Evolutionary conservation across 2,113 vertebrate species (phyloP).

Genomic region (Gavia stellata): DNA sequence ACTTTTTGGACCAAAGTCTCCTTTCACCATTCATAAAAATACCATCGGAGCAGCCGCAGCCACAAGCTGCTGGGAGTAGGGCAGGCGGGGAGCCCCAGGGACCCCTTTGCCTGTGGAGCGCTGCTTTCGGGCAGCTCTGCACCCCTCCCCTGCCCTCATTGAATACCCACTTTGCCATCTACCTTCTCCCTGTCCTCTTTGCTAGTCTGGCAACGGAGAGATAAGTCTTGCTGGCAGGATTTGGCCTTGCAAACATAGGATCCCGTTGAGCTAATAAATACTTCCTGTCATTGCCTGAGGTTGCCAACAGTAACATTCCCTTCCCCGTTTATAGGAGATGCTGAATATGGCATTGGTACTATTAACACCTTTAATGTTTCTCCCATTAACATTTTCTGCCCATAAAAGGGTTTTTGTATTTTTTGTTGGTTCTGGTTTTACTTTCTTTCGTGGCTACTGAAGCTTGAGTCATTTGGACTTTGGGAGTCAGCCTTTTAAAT

Average conservation of each 20-base stretch:
- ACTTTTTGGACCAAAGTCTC: background rate
- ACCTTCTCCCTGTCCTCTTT: background rate
- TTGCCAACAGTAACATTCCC: constrained; percentile 45
- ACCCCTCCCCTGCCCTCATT: background rate
- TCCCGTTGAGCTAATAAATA: constrained; percentile 1
- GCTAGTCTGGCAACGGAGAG: background rate
- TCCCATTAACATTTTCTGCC: background rate
- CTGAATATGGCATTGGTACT: background rate
- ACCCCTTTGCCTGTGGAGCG: background rate
- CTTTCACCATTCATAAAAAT: background rate
- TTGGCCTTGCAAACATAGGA: constrained; percentile 12
- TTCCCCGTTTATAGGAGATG: background rate
- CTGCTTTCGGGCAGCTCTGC: background rate
- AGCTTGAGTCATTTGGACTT: background rate
- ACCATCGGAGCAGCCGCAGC: fast-evolving
- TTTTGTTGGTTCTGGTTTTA: background rate
- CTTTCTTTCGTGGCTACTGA: background rate
- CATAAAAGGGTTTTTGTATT: background rate
- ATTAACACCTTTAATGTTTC: background rate
- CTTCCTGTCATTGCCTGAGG: background rate
- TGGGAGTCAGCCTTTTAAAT: background rate
- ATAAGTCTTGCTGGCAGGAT: constrained; percentile 7
- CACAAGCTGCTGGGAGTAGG: background rate
- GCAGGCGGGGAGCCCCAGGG: background rate
- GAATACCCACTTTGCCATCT: background rate